These are phyloP conservation scores for Hypomesus transpacificus DNA, from an alignment of 2,113 vertebrate genomes.

Conservation along the genomic window DNA sequence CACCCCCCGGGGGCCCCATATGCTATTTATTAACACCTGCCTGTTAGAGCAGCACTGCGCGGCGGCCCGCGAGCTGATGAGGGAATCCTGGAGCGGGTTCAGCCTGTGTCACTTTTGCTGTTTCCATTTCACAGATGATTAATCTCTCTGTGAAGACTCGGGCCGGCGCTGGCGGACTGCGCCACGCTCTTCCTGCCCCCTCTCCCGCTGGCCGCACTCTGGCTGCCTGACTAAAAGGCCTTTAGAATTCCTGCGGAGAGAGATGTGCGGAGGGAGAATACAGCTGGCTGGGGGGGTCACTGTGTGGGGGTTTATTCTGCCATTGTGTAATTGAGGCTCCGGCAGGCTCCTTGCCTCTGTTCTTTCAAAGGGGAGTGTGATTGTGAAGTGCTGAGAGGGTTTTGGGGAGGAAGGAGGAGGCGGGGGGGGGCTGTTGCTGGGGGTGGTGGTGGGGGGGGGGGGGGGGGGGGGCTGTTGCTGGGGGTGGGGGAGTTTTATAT, in stretches of 20 bases:
- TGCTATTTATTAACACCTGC: slow-evolving; percentile 99
- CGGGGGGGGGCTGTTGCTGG: slow-evolving; percentile 65
- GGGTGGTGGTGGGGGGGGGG: slow-evolving; percentile 70
- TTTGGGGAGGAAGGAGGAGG: slow-evolving; percentile 74
- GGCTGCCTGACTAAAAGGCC: slow-evolving; percentile 96
- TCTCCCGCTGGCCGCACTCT: slow-evolving; percentile 93
- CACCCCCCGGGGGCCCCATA: slow-evolving; percentile 88
- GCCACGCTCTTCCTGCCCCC: slow-evolving; percentile 92
- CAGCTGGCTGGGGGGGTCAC: slow-evolving; percentile 99
- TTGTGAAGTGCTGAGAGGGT: slow-evolving; percentile 77
- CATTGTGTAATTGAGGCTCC: slow-evolving; percentile 99
- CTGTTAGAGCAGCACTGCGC: slow-evolving; percentile 80
- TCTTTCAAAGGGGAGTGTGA: slow-evolving; percentile 76
- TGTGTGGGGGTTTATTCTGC: slow-evolving; percentile 94
- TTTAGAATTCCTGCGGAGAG: slow-evolving; percentile 99
- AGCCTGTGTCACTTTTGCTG: slow-evolving; percentile 99
- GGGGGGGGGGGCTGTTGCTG: slow-evolving; percentile 65
- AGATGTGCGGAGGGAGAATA: slow-evolving; percentile 98
- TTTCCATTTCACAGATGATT: slow-evolving; percentile 99
- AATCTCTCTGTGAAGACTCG: slow-evolving; percentile 99
- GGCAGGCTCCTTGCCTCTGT: slow-evolving; percentile 84
- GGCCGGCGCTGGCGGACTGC: slow-evolving; percentile 93
- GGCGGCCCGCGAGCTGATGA: slow-evolving; percentile 87
- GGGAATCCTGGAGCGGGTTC: slow-evolving; percentile 96
- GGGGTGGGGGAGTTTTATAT: slow-evolving; percentile 74